Evolutionary conservation across 2,113 vertebrate genomes (phyloP).

Genomic region (Chlorocebus sabaeus): DNA sequence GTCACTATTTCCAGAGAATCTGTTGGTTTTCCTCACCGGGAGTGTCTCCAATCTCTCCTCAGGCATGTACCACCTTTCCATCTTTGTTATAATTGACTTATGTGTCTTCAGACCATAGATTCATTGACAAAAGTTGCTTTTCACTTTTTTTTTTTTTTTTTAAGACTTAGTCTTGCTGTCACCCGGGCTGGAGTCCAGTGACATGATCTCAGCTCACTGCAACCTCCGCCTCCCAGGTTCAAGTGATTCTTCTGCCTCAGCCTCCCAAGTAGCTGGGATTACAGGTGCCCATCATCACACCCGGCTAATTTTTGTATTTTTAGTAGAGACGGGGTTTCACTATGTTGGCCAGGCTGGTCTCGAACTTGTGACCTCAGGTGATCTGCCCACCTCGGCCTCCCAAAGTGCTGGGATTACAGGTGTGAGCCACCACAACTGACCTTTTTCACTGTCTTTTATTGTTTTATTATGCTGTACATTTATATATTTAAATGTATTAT

Average conservation of each 20-base stretch:
- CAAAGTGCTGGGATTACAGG: neutral
- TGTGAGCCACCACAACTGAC: no score
- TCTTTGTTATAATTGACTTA: neutral
- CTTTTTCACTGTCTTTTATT: neutral
- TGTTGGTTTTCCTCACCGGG: neutral
- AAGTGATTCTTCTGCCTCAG: no score
- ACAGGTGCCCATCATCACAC: no score
- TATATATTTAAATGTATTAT: neutral
- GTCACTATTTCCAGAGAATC: neutral
- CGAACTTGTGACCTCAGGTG: neutral
- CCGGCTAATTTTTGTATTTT: no score
- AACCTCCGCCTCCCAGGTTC: no score
- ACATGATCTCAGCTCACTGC: no score
- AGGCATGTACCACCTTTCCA: neutral
- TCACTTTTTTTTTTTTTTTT: no score
- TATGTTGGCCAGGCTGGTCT: neutral
- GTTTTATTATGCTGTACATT: neutral
- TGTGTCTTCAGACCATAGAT: neutral
- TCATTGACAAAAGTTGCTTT: neutral
- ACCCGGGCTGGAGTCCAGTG: no score
- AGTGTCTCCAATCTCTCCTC: neutral
- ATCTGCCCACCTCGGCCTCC: neutral
- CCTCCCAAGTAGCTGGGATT: no score
- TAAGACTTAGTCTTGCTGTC: no score
- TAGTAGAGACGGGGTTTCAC: no score